Percentiles rank a stretch among this genome's conserved stretches.
Conservation (phyloP, 2,888 invertebrate genomes). For the Chelonus formosanus region DNA sequence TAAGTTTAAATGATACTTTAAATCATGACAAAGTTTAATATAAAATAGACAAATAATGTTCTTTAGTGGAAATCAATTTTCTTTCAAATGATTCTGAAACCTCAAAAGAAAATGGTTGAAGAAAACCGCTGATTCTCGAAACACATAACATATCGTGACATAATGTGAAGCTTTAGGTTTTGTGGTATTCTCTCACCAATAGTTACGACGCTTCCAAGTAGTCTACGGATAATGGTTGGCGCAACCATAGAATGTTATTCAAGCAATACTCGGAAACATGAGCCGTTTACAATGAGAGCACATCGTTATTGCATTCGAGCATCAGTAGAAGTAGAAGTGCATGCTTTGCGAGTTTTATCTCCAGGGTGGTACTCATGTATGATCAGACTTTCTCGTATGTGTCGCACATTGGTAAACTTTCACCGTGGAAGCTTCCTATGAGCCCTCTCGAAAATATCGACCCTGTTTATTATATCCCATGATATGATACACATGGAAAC, state of each 20-base stretch:
- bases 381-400: constrained; percentile 7
- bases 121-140: constrained; percentile 14
- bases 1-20: too few species aligned
- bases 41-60: too few species aligned
- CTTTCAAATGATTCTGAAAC: not conserved
- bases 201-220: constrained; percentile 14
- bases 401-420: constrained; percentile 12
- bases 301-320: not conserved
- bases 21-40: too few species aligned
- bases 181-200: constrained; percentile 27
- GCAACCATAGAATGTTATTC: too few species aligned
- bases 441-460: constrained; percentile 37
- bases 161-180: constrained; percentile 26
- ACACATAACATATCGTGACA: constrained; percentile 31
- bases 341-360: constrained; percentile 3
- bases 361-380: not conserved
- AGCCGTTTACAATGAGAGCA: too few species aligned
- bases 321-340: not conserved
- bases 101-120: not conserved
- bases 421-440: constrained; percentile 1
- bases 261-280: too few species aligned
- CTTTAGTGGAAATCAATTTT: not conserved
- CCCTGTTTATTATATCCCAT: constrained; percentile 30
- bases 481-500: constrained; percentile 29
- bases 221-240: not conserved